Evolutionary conservation across 1,140 invertebrate species (phyloP), one percentile per base, ranked within the genome.

Genomic region (Tetragnatha versicolor): DNA sequence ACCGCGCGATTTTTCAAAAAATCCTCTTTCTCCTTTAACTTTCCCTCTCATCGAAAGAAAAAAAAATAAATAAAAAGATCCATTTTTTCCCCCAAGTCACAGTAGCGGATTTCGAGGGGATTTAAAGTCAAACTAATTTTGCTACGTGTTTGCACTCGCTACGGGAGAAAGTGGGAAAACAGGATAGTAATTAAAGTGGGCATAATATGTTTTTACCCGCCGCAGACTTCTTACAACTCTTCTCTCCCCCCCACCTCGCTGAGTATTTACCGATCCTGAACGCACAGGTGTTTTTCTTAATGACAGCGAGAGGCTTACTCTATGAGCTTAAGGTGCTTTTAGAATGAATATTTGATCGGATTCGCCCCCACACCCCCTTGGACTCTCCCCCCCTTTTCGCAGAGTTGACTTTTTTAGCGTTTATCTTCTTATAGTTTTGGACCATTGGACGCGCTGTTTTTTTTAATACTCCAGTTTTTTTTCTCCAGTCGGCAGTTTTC

Each of bases 121-220:
- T 77, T 77, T 77, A 65, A 66, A 77, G 73, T 77, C 73, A 77
- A 77, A 77, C 73, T 77, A 77, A 77, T 77, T 77, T 77, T 77
- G 73, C 73, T 53, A 77, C 58, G 73, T 77, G 73, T 77, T 77
- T 77, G 73, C 73, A 55, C 73, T 77, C 73, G 12, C 60, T 27
- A 58, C 70, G 27, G 27, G 68, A 10, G 31, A 61, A 61, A 45
- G 70, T 73, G 70, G 70, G 70, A 73, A 73, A 73, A 77, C 73
- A 65, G 73, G 49, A 66, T 77, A 65, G 73, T 77, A 77, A 77
- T 77, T 77, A 77, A 77, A 77, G 66, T 77, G 73, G 73, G 73
- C 73, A 77, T 77, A 77, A 77, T 77, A 77, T 77, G 73, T 77
- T 77, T 77, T 77, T 77, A 65, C 73, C 49, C 47, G 31, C 72